These are phyloP conservation scores for Aplochiton taeniatus DNA, from an alignment of 2,797 vertebrate genomes.

Conservation along the genomic window DNA sequence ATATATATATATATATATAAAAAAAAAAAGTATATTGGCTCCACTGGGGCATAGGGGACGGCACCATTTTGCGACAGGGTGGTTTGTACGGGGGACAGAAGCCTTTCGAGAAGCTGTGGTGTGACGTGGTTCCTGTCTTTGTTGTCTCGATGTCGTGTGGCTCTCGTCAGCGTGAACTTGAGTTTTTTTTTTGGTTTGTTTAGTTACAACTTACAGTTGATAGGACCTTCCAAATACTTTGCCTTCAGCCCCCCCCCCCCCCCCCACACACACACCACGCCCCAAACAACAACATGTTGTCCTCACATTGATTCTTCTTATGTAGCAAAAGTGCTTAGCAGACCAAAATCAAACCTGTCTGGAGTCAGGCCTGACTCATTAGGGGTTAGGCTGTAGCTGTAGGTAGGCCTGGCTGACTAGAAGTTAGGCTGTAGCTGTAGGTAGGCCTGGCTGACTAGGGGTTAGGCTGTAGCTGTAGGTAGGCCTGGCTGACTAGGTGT, in stretches of 20 bases:
- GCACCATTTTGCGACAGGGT: slow-evolving; percentile 86
- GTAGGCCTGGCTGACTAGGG: too few relatives aligned
- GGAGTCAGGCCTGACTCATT: slow-evolving; percentile 14
- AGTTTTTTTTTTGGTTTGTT: slow-evolving; percentile 72
- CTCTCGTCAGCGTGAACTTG: slow-evolving; percentile 86
- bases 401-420: too few relatives aligned
- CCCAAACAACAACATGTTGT: slow-evolving; percentile 3
- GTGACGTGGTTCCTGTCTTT: slow-evolving; percentile 89
- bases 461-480: too few relatives aligned
- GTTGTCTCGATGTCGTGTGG: slow-evolving; percentile 90
- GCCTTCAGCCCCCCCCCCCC: slow-evolving; percentile 52
- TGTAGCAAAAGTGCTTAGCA: slow-evolving; percentile 59
- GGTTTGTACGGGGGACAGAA: slow-evolving; percentile 74
- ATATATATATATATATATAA: slow-evolving; percentile 39
- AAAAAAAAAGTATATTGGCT: slow-evolving; percentile 84
- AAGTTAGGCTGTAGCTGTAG: too few relatives aligned
- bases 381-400: neutral
- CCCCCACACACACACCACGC: slow-evolving; percentile 10
- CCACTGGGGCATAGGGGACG: slow-evolving; percentile 86
- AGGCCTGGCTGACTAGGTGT: slow-evolving; percentile 12
- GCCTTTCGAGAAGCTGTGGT: slow-evolving; percentile 80
- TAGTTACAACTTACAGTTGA: slow-evolving; percentile 78
- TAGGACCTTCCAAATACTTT: slow-evolving; percentile 37
- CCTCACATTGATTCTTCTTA: slow-evolving; percentile 39
- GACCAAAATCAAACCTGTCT: slow-evolving; percentile 70